Evolutionary conservation across 92 coral and sea anemone genomes (phyloP).

Genomic region (Zoanthus sociatus): DNA sequence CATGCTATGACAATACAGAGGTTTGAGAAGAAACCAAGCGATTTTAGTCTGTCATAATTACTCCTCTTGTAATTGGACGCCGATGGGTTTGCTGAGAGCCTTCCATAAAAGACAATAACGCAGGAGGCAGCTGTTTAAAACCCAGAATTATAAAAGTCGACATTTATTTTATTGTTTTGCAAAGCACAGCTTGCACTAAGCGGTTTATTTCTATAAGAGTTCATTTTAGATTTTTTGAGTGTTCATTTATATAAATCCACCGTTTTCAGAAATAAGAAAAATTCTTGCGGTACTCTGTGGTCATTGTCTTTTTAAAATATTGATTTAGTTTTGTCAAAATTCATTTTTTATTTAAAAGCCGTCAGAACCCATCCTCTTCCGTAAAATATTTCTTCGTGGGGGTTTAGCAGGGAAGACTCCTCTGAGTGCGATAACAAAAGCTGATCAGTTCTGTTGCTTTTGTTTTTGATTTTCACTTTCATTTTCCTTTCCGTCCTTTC

Average conservation of each 20-base stretch:
- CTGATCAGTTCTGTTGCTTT: background rate
- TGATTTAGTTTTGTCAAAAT: background rate
- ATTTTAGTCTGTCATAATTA: slow-evolving; percentile 5
- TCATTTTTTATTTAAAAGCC: background rate
- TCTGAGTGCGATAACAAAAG: slow-evolving; percentile 12
- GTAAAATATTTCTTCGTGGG: slow-evolving; percentile 23
- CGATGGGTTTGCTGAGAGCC: background rate
- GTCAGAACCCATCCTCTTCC: slow-evolving; percentile 20
- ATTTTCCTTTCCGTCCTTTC: background rate
- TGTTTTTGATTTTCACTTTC: background rate
- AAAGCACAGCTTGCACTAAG: background rate
- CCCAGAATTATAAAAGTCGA: background rate
- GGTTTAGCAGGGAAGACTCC: background rate
- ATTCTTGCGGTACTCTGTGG: background rate
- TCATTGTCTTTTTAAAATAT: background rate
- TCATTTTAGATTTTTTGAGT: background rate
- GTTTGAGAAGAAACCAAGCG: background rate
- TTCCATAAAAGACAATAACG: background rate
- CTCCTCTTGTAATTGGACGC: slow-evolving; percentile 29
- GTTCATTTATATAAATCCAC: background rate
- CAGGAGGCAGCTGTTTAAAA: slow-evolving; percentile 21
- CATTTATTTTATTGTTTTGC: background rate
- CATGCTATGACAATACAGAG: slow-evolving; percentile 3
- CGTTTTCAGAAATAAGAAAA: too few relatives aligned
- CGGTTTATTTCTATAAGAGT: background rate